Evolutionary conservation across 2,888 invertebrate genomes (phyloP).

Genomic region (Ernsta delagoae): DNA sequence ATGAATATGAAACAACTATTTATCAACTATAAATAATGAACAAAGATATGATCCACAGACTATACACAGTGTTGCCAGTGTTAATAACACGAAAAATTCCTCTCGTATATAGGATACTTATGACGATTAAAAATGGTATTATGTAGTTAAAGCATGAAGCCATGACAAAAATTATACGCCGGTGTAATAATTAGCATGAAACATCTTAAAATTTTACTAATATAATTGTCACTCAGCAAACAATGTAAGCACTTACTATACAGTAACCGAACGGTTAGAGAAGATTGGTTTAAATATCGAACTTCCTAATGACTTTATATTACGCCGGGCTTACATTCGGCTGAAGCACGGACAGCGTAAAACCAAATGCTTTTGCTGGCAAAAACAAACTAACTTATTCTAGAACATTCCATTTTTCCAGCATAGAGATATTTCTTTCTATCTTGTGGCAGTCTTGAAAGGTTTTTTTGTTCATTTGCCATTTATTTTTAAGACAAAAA

Average conservation of each 20-base stretch:
- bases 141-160: constrained; percentile 39
- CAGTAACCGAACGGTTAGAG: constrained; percentile 24
- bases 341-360: background rate
- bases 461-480: background rate
- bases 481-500: background rate
- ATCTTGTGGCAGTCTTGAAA: background rate
- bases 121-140: constrained; percentile 39
- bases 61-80: constrained; percentile 36
- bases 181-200: constrained; percentile 32
- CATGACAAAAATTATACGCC: constrained; percentile 36
- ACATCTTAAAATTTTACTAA: constrained; percentile 20
- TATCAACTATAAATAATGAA: background rate
- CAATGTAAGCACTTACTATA: constrained; percentile 20
- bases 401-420: background rate
- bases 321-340: constrained; percentile 30
- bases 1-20: constrained; percentile 3
- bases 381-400: background rate
- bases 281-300: constrained; percentile 22
- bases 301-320: constrained; percentile 23
- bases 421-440: too few species aligned
- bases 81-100: constrained; percentile 26
- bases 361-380: too few species aligned
- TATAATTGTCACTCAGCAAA: constrained; percentile 23
- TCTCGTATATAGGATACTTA: constrained; percentile 27
- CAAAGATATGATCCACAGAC: constrained; percentile 38